Conservation (phyloP, 2,888 invertebrate species). For the Aelia acuminata region DNA sequence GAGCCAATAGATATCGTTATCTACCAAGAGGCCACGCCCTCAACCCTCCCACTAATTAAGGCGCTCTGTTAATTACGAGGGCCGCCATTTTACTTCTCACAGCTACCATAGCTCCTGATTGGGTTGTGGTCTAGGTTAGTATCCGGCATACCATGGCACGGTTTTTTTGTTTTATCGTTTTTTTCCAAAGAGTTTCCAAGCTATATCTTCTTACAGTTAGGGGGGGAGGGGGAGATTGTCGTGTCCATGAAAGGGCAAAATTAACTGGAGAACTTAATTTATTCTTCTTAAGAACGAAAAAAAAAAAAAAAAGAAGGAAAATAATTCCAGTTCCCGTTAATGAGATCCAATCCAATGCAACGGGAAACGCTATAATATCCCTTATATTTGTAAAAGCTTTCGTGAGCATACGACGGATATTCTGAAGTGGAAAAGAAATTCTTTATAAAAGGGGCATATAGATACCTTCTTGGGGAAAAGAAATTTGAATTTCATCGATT, state of each 20-base stretch:
- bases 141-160: not conserved
- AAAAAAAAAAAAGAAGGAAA: not conserved
- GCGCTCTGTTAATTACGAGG: constrained; percentile 19
- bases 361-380: too few species aligned
- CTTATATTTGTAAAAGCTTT: too few species aligned
- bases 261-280: not conserved
- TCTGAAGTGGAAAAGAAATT: too few species aligned
- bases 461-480: too few species aligned
- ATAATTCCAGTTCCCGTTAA: not conserved
- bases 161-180: too few species aligned
- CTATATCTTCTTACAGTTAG: not conserved
- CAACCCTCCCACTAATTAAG: constrained; percentile 39
- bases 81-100: constrained; percentile 38
- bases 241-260: not conserved
- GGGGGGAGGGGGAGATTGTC: not conserved
- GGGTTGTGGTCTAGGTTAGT: constrained; percentile 4
- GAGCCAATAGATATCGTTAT: constrained; percentile 48
- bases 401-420: too few species aligned
- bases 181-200: not conserved
- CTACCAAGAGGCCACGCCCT: not conserved
- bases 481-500: too few species aligned
- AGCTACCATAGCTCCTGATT: constrained; percentile 35
- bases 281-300: not conserved
- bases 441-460: too few species aligned
- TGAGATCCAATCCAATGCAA: not conserved